Percentiles rank a stretch among this genome's conserved stretches.
Evolutionary conservation across 2,797 vertebrate species (phyloP).

Genomic region (Leuciscus waleckii): DNA sequence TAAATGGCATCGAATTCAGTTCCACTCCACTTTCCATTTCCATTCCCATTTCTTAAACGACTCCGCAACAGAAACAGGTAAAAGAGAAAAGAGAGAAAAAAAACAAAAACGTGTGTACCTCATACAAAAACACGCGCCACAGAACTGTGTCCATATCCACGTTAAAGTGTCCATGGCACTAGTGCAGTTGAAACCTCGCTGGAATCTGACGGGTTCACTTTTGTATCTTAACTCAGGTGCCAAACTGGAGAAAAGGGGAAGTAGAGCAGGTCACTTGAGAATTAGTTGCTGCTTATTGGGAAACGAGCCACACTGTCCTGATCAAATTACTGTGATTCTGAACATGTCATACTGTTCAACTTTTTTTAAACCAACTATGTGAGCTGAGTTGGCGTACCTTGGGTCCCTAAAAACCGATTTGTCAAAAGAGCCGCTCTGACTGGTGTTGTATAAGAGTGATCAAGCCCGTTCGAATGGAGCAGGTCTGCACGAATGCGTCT

Average conservation of each 20-base stretch:
- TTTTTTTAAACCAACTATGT: slow-evolving; percentile 47
- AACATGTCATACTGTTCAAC: slow-evolving; percentile 56
- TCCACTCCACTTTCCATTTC: slow-evolving; percentile 62
- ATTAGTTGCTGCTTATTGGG: slow-evolving; percentile 62
- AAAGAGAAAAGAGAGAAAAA: neutral
- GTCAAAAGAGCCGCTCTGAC: slow-evolving; percentile 6
- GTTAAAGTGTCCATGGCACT: slow-evolving; percentile 70
- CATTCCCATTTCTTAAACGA: slow-evolving; percentile 67
- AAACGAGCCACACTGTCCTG: slow-evolving; percentile 63
- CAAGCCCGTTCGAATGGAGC: slow-evolving; percentile 22
- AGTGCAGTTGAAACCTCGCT: slow-evolving; percentile 66
- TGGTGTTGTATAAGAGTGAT: slow-evolving; percentile 33
- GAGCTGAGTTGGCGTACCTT: slow-evolving; percentile 51
- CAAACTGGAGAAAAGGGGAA: slow-evolving; percentile 79
- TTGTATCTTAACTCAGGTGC: slow-evolving; percentile 85
- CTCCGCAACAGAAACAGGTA: slow-evolving; percentile 28
- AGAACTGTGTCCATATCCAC: slow-evolving; percentile 66
- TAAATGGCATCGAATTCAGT: slow-evolving; percentile 29
- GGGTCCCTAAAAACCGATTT: slow-evolving; percentile 25
- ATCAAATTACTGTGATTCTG: slow-evolving; percentile 66
- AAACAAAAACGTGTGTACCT: slow-evolving; percentile 51
- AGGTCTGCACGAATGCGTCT: slow-evolving; percentile 22
- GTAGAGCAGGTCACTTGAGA: slow-evolving; percentile 71
- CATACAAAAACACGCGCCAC: slow-evolving; percentile 64
- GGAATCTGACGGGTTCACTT: slow-evolving; percentile 73